phyloP scores from a whole-genome alignment of 2,888 invertebrate genomes.

The Heliconius aoede region DNA sequence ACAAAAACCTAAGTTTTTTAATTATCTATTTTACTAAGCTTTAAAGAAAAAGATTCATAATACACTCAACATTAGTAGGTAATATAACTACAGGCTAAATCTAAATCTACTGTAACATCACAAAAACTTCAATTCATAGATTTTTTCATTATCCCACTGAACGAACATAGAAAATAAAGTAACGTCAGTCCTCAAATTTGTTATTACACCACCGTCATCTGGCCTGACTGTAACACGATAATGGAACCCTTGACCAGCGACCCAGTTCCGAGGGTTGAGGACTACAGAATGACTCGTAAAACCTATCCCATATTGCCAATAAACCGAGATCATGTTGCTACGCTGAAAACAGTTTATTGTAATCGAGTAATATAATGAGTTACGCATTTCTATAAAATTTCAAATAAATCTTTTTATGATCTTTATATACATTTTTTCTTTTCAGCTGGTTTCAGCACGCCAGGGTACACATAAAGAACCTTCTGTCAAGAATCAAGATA shows the following conservation, averaged over 20 bases:
- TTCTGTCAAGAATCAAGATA: no score
- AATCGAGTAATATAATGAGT: conserved; percentile 31
- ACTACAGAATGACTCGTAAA: conserved; percentile 66
- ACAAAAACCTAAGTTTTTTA: no score
- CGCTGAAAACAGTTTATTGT: conserved; percentile 44
- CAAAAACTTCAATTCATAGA: background rate
- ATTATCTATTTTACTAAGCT: no score
- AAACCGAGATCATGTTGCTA: conserved; percentile 52
- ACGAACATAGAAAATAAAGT: background rate
- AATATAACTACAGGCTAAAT: background rate
- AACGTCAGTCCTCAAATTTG: conserved; percentile 8
- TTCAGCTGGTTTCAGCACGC: background rate
- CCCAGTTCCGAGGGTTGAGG: conserved; percentile 61
- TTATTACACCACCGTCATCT: conserved; percentile 20
- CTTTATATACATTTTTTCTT: background rate
- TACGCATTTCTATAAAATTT: conserved; percentile 13
- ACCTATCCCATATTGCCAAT: conserved; percentile 59
- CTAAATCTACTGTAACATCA: background rate
- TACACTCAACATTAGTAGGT: background rate
- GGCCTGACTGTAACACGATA: conserved; percentile 34
- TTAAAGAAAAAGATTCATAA: no score
- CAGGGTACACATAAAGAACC: background rate
- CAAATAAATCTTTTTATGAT: background rate
- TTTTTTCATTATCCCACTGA: background rate
- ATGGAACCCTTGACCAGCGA: conserved; percentile 57